Evolutionary conservation across 2,888 invertebrate genomes (phyloP).

Genomic region (Timema cristinae): DNA sequence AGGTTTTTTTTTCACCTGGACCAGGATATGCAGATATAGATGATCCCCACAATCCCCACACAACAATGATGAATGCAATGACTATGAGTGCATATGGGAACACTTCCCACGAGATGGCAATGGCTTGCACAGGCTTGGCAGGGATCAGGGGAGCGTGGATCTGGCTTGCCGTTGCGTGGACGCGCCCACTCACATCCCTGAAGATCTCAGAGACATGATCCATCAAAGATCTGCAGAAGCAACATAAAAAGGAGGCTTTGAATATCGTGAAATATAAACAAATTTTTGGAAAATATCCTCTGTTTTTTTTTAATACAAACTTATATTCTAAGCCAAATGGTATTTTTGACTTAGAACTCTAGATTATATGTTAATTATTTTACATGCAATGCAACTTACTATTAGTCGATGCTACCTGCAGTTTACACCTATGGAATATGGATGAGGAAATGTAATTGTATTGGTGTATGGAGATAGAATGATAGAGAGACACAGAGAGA

Average conservation of each 20-base stretch:
- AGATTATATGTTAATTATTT: too few relatives aligned
- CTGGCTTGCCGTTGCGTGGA: slow-evolving; percentile 64
- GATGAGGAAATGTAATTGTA: too few relatives aligned
- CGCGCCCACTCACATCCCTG: slow-evolving; percentile 61
- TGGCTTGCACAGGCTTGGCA: slow-evolving; percentile 40
- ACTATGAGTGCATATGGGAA: slow-evolving; percentile 87
- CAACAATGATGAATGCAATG: slow-evolving; percentile 82
- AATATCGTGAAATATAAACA: too few relatives aligned
- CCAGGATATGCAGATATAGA: slow-evolving; percentile 93
- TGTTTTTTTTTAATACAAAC: too few relatives aligned
- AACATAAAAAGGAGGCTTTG: background rate
- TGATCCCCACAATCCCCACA: slow-evolving; percentile 83
- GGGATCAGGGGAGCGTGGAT: slow-evolving; percentile 55
- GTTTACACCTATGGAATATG: too few relatives aligned
- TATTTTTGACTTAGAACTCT: too few relatives aligned
- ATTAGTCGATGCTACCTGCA: too few relatives aligned
- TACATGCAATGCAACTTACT: too few relatives aligned
- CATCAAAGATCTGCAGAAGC: slow-evolving; percentile 51
- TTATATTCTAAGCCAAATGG: too few relatives aligned
- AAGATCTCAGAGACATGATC: slow-evolving; percentile 58
- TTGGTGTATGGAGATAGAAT: too few relatives aligned
- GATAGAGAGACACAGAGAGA: too few relatives aligned
- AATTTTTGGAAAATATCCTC: too few relatives aligned
- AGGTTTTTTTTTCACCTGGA: slow-evolving; percentile 61
- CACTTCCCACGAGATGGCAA: slow-evolving; percentile 61